Percentiles rank a stretch among this genome's conserved stretches.
These are phyloP conservation scores for Rhyacophila evoluta DNA, from an alignment of 2,888 invertebrate species.

Conservation along the genomic window DNA sequence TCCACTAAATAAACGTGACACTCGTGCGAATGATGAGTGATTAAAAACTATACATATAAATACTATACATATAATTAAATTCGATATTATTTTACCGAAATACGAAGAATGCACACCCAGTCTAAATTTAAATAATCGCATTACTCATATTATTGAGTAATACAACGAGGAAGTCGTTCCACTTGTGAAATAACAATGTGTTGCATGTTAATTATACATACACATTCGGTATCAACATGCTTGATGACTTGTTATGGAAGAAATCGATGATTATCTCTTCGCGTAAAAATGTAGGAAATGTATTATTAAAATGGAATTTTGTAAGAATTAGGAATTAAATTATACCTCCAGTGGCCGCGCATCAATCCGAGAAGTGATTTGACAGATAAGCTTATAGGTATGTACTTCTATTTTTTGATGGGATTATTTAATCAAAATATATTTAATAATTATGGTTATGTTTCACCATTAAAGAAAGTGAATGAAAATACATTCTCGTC, in stretches of 20 bases:
- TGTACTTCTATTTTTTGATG: too few species aligned
- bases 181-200: background rate
- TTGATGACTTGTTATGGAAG: background rate
- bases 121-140: background rate
- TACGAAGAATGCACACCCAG: too few species aligned
- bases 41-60: too few species aligned
- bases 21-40: too few species aligned
- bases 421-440: too few species aligned
- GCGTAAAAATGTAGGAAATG: background rate
- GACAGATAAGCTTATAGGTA: background rate
- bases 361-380: background rate
- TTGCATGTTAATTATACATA: background rate
- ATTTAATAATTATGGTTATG: too few species aligned
- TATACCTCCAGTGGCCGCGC: background rate
- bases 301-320: background rate
- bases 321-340: background rate
- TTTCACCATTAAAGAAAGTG: too few species aligned
- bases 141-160: background rate
- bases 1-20: too few species aligned
- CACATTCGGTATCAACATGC: background rate
- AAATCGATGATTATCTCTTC: background rate
- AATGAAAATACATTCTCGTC: too few species aligned
- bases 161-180: background rate
- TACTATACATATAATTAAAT: too few species aligned
- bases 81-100: too few species aligned